Base-by-base conservation (phyloP, 2,797 vertebrate genomes). In the Microchirus variegatus region DNA sequence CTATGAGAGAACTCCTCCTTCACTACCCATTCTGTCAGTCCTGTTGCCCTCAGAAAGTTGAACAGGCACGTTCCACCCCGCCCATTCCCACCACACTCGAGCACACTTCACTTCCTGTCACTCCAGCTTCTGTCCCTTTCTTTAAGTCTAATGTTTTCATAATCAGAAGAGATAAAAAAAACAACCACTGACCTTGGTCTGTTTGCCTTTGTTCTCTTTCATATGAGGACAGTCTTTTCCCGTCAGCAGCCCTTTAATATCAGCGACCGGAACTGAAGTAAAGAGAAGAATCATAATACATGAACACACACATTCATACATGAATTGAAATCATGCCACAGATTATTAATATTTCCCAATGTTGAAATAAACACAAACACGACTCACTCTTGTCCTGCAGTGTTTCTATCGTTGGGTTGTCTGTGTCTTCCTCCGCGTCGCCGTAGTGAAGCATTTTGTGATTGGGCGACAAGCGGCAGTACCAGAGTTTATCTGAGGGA, bases 391-490 rank as follows among this genome's bases (percentile, higher is more conserved):
- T 99, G 36, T 98, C 94, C 0, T 94, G 88, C 46, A 99, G 94
- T 16, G 74, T 92, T 73, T 99, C 97, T 0, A 97, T 93, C 2
- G 95, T 79, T 0, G 94, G 95, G 0, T 57, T 93, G 1, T 89
- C 83, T 0, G 70, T 53, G 2, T 95, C 94, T 16, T 96, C 96
- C 11, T 97, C 96, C 70, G 96, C 87, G 0, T 99, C 97, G 5
- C 96, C 97, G 0, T 96, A 99, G 89, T 98, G 97, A 68, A 99
- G 93, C 76, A 99, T 94, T 86, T 99, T 99, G 91, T 97, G 95
- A 86, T 99, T 99, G 50, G 96, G 96, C 0, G 97, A 98, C 70
- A 99, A 84, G 53, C 97, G 96, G 70, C 97, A 99, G 90, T 95
- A 99, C 97, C 97, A 99, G 65, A 97, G 87, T 76, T 98, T 99